A percentile compares a stretch with the other conserved stretches of the same genome.
Evolutionary conservation across 53 echinoderm and acorn worm species (phyloP).

Genomic region (Actinopyga echinites): DNA sequence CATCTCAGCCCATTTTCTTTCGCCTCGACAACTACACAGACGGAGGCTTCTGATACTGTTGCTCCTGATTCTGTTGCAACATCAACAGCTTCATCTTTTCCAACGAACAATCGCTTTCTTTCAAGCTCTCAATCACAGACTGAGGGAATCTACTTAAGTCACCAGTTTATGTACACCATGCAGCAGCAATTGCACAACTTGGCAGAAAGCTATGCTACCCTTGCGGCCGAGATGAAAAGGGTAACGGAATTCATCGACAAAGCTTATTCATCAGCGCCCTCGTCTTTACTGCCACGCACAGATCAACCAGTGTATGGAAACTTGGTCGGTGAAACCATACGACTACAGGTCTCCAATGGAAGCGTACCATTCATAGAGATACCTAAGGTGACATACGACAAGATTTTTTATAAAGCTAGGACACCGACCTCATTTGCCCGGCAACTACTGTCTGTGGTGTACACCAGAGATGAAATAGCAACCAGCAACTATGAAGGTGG

Average conservation of each 20-base stretch:
- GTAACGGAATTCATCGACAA: background rate
- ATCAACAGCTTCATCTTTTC: no score
- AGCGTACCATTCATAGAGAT: constrained; percentile 16
- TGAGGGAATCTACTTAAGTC: background rate
- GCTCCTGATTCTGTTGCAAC: no score
- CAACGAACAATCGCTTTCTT: background rate
- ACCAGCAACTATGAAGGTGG: constrained; percentile 32
- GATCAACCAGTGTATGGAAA: background rate
- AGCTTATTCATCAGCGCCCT: no score
- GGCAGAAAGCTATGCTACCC: background rate
- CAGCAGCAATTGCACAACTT: background rate
- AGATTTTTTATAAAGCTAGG: background rate
- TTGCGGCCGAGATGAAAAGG: background rate
- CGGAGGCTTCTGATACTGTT: no score
- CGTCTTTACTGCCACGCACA: background rate
- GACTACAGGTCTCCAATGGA: background rate
- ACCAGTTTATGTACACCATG: background rate
- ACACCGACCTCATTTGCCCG: constrained; percentile 19
- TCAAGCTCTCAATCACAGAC: background rate
- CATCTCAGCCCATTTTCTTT: no score
- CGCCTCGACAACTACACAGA: no score
- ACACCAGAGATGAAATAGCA: background rate
- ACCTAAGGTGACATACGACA: background rate
- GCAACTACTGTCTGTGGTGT: background rate
- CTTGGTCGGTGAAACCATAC: background rate